Evolutionary conservation across 2,113 vertebrate species (phyloP).

Genomic region (Pangasianodon gigas): DNA sequence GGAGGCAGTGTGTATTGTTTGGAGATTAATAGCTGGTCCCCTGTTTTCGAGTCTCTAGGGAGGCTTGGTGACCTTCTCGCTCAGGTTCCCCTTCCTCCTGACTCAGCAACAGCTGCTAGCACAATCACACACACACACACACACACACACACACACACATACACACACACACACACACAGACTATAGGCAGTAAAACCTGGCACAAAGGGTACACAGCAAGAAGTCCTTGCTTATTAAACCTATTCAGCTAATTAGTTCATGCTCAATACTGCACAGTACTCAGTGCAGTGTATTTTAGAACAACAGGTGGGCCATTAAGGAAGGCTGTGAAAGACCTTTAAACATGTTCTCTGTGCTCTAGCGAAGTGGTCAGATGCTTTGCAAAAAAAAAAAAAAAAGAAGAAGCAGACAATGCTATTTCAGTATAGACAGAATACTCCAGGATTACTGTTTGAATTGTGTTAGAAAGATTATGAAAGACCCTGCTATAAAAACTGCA

Average conservation of each 20-base stretch:
- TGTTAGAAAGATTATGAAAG: not conserved
- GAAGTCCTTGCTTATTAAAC: constrained; percentile 35
- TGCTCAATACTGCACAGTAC: constrained; percentile 9
- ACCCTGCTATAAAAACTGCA: not conserved
- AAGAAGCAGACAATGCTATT: not conserved
- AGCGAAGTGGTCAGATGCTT: constrained; percentile 2
- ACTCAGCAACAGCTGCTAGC: constrained; percentile 71
- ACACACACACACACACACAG: not conserved
- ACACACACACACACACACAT: constrained; percentile 16
- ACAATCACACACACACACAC: constrained; percentile 24
- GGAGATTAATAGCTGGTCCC: constrained; percentile 71
- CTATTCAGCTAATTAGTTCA: constrained; percentile 38
- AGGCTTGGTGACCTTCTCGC: constrained; percentile 65
- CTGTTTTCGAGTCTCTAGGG: constrained; percentile 60
- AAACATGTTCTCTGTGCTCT: constrained; percentile 18
- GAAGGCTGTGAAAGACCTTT: constrained; percentile 17
- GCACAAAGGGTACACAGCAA: constrained; percentile 33
- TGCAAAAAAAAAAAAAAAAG: not conserved
- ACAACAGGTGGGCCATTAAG: constrained; percentile 41
- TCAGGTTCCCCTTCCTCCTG: constrained; percentile 66
- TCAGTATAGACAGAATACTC: not conserved
- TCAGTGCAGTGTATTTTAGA: constrained; percentile 2
- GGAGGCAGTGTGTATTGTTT: constrained; percentile 64
- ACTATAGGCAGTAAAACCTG: constrained; percentile 52
- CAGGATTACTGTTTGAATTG: not conserved